A percentile compares a stretch with the other conserved stretches of the same genome.
Evolutionary conservation across 1,140 invertebrate species (phyloP).

Genomic region (Hylyphantes graminicola): DNA sequence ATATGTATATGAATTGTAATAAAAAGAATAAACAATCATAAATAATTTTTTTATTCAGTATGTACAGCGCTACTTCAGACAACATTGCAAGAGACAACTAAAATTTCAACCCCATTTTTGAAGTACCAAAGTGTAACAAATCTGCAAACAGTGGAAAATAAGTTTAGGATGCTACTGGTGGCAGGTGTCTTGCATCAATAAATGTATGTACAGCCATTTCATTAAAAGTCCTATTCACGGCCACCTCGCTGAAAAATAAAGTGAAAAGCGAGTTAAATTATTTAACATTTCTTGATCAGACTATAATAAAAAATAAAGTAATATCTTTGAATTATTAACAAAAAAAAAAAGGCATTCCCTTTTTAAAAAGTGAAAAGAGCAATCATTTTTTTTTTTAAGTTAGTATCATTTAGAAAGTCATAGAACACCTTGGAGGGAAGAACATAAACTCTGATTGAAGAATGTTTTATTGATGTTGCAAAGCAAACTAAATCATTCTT

Average conservation of each 20-base stretch:
- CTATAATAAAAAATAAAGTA: no score
- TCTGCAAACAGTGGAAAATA: constrained; percentile 12
- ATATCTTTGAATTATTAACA: no score
- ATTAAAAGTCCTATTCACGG: constrained; percentile 23
- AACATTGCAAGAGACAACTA: constrained; percentile 20
- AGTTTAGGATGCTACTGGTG: neutral
- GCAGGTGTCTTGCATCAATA: constrained; percentile 25
- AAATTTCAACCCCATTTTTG: constrained; percentile 1
- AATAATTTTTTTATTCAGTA: constrained; percentile 41
- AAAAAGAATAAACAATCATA: neutral
- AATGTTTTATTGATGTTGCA: no score
- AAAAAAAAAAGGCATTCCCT: no score
- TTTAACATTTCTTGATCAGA: no score
- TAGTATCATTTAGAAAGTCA: no score
- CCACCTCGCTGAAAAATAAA: constrained; percentile 51
- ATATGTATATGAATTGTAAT: neutral
- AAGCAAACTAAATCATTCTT: no score
- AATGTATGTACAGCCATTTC: constrained; percentile 34
- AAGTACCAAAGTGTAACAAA: constrained; percentile 31
- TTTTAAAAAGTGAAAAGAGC: no score
- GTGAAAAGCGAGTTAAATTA: no score
- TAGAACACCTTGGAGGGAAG: no score
- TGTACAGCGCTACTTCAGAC: constrained; percentile 43
- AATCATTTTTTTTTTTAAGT: no score
- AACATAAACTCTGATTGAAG: no score